phyloP scores from a whole-genome alignment of 2,888 invertebrate species.

The Malachius bipustulatus region DNA sequence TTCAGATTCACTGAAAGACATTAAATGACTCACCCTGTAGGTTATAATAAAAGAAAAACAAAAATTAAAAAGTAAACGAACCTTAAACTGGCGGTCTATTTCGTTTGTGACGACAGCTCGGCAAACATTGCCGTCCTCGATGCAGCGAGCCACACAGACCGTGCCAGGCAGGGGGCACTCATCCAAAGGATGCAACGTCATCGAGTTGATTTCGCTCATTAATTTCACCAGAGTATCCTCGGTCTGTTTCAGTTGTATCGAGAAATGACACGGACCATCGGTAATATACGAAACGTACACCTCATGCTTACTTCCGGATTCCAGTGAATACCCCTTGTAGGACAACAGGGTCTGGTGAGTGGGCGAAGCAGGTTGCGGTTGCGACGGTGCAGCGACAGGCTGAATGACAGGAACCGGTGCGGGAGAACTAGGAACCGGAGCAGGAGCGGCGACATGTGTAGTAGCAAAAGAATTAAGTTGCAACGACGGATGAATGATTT shows the following conservation, averaged over 20 bases:
- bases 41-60: neutral
- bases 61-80: constrained; percentile 16
- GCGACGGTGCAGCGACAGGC: constrained; percentile 19
- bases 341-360: constrained; percentile 39
- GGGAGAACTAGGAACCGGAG: constrained; percentile 33
- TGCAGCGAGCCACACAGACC: constrained; percentile 63
- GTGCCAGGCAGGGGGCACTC: constrained; percentile 64
- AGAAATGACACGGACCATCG: constrained; percentile 68
- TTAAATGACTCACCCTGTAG: too few relatives aligned
- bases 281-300: constrained; percentile 66
- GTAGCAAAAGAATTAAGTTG: too few relatives aligned
- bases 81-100: constrained; percentile 57
- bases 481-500: constrained; percentile 22
- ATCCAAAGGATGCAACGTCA: constrained; percentile 46
- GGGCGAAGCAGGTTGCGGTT: constrained; percentile 29
- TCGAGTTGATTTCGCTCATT: constrained; percentile 60
- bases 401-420: constrained; percentile 15
- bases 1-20: too few relatives aligned
- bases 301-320: constrained; percentile 47
- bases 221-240: constrained; percentile 50
- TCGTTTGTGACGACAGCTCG: constrained; percentile 66
- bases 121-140: constrained; percentile 56
- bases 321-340: constrained; percentile 44
- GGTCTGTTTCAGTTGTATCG: constrained; percentile 55
- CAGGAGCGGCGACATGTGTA: too few relatives aligned